Conservation (phyloP, 2,888 invertebrate genomes). For the Leucoptera coffeella region DNA sequence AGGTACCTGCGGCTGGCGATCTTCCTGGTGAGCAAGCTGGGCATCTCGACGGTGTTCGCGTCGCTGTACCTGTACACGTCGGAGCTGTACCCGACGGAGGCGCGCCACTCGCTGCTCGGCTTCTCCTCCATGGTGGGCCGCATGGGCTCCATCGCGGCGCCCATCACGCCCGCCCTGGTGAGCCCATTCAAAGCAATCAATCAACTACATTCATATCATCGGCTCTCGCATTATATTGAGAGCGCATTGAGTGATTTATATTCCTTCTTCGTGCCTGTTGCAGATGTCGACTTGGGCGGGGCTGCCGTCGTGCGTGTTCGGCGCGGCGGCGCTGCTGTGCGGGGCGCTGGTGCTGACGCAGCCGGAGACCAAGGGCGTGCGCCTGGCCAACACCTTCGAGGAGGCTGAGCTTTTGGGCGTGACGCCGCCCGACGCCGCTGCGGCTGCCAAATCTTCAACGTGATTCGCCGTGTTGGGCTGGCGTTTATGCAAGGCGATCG, state of each 20-base stretch:
- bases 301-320: conserved; percentile 51
- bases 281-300: conserved; percentile 24
- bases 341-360: conserved; percentile 53
- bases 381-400: conserved; percentile 54
- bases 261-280: too few species aligned
- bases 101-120: conserved; percentile 60
- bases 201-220: too few species aligned
- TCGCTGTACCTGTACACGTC: conserved; percentile 62
- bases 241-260: too few species aligned
- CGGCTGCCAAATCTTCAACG: too few species aligned
- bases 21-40: conserved; percentile 58
- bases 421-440: neutral
- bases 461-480: too few species aligned
- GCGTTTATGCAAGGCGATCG: too few species aligned
- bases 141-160: conserved; percentile 64
- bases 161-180: conserved; percentile 61
- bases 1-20: conserved; percentile 32
- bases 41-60: conserved; percentile 59
- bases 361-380: conserved; percentile 56
- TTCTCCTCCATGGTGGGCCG: conserved; percentile 68
- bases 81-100: conserved; percentile 66
- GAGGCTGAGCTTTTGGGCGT: conserved; percentile 43
- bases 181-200: conserved; percentile 9
- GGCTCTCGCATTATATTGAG: too few species aligned
- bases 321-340: conserved; percentile 38